Base-by-base conservation (phyloP, 37 sponge, comb jelly and placozoan genomes). In the Aphrocallistes beatrix region DNA sequence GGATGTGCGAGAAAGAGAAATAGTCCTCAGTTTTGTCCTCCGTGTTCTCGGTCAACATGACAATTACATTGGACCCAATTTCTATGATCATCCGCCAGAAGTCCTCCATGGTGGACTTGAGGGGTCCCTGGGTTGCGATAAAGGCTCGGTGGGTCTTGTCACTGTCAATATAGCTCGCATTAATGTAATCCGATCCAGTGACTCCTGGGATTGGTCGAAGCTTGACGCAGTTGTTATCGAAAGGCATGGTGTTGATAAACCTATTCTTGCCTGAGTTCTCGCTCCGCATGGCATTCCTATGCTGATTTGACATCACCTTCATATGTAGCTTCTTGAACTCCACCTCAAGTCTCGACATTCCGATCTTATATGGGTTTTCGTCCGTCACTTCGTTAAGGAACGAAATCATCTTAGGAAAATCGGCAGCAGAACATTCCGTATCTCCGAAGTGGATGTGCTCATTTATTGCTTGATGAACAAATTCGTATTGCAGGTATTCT, bases 381-480 rank as follows among this genome's bases (percentile, higher is more conserved):
- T 60, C 75, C 8, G 75, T 60, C 3, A 60, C 21, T 60, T 60
- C 75, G n/a, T 60, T 21, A 3, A 60, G 21, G 21, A 3, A 30
- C 25, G 75, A 8, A 6, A 60, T 30, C 75, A 60, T 60, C 21
- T 60, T 60, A 6, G 75, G 75, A 30, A 60, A 60, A 60, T 60
- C 21, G 10, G 75, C 75, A 60, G 75, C 75, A 32, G 75, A 60
- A 13, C 75, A 60, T 13, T 60, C 75, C 3, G 75, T 60, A 30
- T 60, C 75, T 13, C 75, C 75, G 75, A 60, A 60, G 6, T 60
- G 75, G 8, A 60, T 60, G n/a, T 60, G 75, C 75, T 60, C 75
- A 60, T 60, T 60, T 19, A 60, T 60, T 8, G 75, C 75, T 30
- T 60, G 75, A 60, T 60, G 75, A 19, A 60, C 75, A 13, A 60